These are phyloP conservation scores for Goniozus legneri DNA, from an alignment of 1,140 invertebrate species.

Conservation along the genomic window DNA sequence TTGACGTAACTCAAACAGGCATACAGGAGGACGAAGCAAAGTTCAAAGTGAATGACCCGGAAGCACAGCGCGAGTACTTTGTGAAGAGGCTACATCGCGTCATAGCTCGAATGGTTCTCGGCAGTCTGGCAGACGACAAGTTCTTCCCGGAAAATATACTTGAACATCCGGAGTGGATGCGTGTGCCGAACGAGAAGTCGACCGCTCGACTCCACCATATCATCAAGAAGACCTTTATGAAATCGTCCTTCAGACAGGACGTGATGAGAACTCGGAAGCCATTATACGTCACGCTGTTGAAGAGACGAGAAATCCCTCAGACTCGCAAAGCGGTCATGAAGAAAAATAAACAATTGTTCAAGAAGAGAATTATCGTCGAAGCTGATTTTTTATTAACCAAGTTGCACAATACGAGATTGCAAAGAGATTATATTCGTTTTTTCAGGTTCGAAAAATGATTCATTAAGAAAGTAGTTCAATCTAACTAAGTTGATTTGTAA, in stretches of 20 bases:
- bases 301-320: constrained; percentile 2
- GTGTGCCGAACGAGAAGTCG: constrained; percentile 20
- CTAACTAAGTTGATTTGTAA: no score
- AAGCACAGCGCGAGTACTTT: constrained; percentile 8
- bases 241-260: constrained; percentile 16
- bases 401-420: constrained; percentile 24
- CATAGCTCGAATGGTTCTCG: constrained; percentile 24
- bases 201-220: constrained; percentile 8
- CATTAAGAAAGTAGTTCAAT: no score
- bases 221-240: constrained; percentile 3
- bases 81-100: constrained; percentile 16
- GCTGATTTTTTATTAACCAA: constrained; percentile 27
- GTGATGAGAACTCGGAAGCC: constrained; percentile 30
- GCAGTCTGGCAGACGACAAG: constrained; percentile 24
- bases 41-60: constrained; percentile 33
- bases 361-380: constrained; percentile 21
- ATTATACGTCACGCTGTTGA: constrained; percentile 23
- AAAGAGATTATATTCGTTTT: constrained; percentile 29
- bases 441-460: no score
- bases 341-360: constrained; percentile 17
- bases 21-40: constrained; percentile 31
- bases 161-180: constrained; percentile 9
- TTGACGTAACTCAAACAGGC: no score
- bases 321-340: constrained; percentile 8
- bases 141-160: constrained; percentile 25